Conservation (phyloP, 2,797 vertebrate species). For the Coracias cyanogaster region DNA sequence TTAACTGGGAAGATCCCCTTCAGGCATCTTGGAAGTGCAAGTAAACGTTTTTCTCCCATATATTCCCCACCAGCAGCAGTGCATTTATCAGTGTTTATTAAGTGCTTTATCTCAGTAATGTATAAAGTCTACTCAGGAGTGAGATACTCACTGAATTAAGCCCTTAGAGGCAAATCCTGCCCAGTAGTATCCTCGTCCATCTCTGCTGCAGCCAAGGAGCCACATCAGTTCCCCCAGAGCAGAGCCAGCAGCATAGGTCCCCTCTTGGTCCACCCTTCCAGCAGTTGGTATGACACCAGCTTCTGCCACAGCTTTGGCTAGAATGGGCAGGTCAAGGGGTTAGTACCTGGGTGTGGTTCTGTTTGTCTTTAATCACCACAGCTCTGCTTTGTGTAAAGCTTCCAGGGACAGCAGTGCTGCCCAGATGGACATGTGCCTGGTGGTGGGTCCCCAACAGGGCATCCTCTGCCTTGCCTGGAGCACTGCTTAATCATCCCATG, state of each 20-base stretch:
- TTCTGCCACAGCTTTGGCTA: neutral
- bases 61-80: neutral
- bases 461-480: neutral
- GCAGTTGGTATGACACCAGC: neutral
- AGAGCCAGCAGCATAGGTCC: neutral
- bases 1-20: neutral
- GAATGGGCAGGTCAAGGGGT: neutral
- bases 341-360: rapidly evolving
- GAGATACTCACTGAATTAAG: neutral
- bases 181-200: neutral
- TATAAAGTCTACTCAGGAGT: neutral
- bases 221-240: rapidly evolving
- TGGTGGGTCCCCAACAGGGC: neutral
- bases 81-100: neutral
- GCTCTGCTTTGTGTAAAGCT: neutral
- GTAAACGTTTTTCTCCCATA: neutral
- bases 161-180: neutral
- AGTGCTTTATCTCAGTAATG: neutral
- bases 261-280: neutral
- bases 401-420: neutral
- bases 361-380: neutral
- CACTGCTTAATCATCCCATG: neutral
- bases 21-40: neutral
- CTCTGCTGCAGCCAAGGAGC: neutral
- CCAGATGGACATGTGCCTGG: neutral